These are phyloP conservation scores for Cerceris ruficornis DNA, from an alignment of 2,888 invertebrate species.

Conservation along the genomic window DNA sequence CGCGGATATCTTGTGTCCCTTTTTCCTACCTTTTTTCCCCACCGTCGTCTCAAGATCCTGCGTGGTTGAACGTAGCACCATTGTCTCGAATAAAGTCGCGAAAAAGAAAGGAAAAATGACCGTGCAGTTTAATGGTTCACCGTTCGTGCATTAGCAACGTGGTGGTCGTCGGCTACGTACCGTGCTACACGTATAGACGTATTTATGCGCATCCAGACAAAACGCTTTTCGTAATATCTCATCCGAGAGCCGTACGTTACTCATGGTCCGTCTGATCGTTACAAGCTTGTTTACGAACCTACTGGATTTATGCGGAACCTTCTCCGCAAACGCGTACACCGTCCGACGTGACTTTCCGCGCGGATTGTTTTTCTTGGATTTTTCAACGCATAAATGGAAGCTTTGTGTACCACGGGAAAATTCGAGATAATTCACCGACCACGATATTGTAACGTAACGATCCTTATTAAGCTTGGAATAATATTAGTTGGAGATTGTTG, in stretches of 20 bases:
- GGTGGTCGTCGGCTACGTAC: background rate
- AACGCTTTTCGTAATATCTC: conserved; percentile 16
- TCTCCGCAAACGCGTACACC: background rate
- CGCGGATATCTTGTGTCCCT: too few relatives aligned
- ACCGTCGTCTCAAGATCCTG: too few relatives aligned
- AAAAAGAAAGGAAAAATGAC: too few relatives aligned
- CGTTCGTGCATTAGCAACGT: background rate
- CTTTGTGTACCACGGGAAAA: too few relatives aligned
- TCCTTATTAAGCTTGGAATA: too few relatives aligned
- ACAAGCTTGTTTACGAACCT: conserved; percentile 15
- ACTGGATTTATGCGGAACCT: conserved; percentile 10
- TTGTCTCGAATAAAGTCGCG: too few relatives aligned
- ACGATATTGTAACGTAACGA: too few relatives aligned
- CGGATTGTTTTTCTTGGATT: background rate
- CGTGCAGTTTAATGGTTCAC: background rate
- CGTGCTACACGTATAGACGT: background rate
- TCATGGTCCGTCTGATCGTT: conserved; percentile 6
- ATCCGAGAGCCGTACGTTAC: conserved; percentile 4
- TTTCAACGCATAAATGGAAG: background rate
- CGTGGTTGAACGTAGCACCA: too few relatives aligned
- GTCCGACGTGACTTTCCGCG: background rate
- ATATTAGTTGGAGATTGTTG: too few relatives aligned
- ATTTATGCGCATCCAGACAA: background rate
- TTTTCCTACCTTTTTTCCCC: too few relatives aligned
- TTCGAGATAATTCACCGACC: too few relatives aligned